These are phyloP conservation scores for Ailurus styani DNA, from an alignment of 2,113 vertebrate species.

Conservation along the genomic window DNA sequence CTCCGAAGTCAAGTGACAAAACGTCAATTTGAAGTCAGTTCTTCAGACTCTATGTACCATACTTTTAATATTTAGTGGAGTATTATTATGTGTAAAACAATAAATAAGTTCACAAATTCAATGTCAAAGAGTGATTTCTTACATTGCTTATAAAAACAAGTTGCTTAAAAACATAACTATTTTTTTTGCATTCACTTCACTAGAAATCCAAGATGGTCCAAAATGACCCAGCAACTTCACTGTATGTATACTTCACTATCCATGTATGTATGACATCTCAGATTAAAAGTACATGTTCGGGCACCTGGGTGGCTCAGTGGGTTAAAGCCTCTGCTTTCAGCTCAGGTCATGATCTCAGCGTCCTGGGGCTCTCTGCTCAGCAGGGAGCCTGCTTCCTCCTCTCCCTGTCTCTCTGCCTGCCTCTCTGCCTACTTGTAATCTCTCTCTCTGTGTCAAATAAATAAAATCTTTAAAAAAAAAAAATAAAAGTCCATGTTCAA, in stretches of 20 bases:
- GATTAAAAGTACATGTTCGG: neutral
- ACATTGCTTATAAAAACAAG: neutral
- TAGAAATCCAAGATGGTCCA: slow-evolving; percentile 1
- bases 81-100: neutral
- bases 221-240: neutral
- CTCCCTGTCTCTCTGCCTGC: too few relatives aligned
- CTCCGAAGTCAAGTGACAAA: neutral
- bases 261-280: neutral
- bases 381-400: too few relatives aligned
- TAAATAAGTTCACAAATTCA: neutral
- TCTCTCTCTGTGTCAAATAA: too few relatives aligned
- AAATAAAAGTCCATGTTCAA: neutral
- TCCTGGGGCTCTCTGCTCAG: too few relatives aligned
- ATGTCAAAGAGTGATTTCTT: neutral
- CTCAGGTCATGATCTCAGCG: too few relatives aligned
- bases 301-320: too few relatives aligned
- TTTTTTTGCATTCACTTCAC: neutral
- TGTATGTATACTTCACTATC: neutral
- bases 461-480: too few relatives aligned
- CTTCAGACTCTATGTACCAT: neutral
- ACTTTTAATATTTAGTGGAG: neutral
- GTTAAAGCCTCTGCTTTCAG: too few relatives aligned
- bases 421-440: too few relatives aligned
- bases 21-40: neutral
- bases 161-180: neutral